Base-by-base conservation (phyloP, 1,140 invertebrate genomes). In the Drosophila guanche region DNA sequence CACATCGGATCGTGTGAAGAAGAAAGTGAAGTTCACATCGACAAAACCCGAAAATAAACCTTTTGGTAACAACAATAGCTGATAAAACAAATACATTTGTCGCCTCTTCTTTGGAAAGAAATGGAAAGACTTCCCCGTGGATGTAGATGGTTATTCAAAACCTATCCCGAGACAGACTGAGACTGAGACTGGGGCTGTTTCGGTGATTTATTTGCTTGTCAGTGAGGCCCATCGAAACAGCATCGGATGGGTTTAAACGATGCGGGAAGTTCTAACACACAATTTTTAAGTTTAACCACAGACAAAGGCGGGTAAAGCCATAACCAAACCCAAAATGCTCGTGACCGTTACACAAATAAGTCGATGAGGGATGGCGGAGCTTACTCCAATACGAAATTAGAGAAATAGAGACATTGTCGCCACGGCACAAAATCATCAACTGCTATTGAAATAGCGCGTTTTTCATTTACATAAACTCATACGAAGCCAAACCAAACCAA, bases 11-110 rank as follows among this genome's bases (percentile, higher is more conserved):
- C 79, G 73, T 70, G 60, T 66, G 51, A 78, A 65, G 53, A 72
- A 63, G 66, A 86, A 76, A 79, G 83, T 75, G 61, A 85, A 86
- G 83, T 81, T 83, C 79, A 81, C 79, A 73, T 80, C 71, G 66
- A 58, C 45, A 65, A 70, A 66, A 57, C 57, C 51, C 46, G 53
- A 54, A 70, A 79, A 73, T 66, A 76, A 77, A 69, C 76, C 71
- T 85, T 66, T 72, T 73, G 53, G 70, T 73, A 73, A 79, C 80
- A 81, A 81, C 79, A 85, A 85, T 86, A 85, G 80, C 81, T 80
- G 80, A 85, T 85, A 86, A 85, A 86, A 85, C 83, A 85, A 85
- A 85, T 85, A 85, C 80, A 85, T 85, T 85, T 85, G 80, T 85
- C 80, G 81, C 80, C 80, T 66, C 62, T 47, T 66, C 62, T 83